These are phyloP conservation scores for Amblyopsis rosae DNA, from an alignment of 2,113 vertebrate species.

Conservation along the genomic window DNA sequence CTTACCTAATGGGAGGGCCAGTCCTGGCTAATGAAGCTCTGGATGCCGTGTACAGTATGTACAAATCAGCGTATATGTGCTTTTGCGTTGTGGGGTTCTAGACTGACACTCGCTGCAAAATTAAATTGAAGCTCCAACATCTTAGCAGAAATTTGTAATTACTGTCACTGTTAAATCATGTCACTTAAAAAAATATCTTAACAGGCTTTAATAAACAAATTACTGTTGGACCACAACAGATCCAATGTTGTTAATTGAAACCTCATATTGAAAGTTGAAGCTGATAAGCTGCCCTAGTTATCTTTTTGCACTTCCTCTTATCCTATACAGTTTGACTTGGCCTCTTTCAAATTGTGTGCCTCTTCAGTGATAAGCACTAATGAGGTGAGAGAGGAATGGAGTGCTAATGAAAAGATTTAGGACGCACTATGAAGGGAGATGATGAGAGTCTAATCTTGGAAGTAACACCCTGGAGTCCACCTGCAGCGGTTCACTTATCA, in stretches of 20 bases:
- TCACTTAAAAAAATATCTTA: too few relatives aligned
- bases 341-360: background rate
- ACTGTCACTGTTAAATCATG: too few relatives aligned
- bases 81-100: too few relatives aligned
- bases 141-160: too few relatives aligned
- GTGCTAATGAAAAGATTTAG: constrained; percentile 15
- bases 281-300: background rate
- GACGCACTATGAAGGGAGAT: constrained; percentile 27
- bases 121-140: too few relatives aligned
- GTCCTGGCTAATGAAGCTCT: too few relatives aligned
- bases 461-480: constrained; percentile 22
- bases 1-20: too few relatives aligned
- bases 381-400: constrained; percentile 5
- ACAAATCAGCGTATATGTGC: too few relatives aligned
- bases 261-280: background rate
- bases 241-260: constrained; percentile 14
- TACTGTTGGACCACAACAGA: background rate
- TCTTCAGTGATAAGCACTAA: background rate
- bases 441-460: constrained; percentile 31
- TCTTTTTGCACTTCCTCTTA: background rate
- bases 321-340: background rate
- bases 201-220: too few relatives aligned
- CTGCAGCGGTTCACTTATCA: constrained; percentile 14
- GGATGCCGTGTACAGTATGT: too few relatives aligned
- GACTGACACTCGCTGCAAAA: too few relatives aligned